Evolutionary conservation across 2,797 vertebrate genomes (phyloP), one percentile per base, ranked within the genome.

Genomic region (Moxostoma hubbsi): DNA sequence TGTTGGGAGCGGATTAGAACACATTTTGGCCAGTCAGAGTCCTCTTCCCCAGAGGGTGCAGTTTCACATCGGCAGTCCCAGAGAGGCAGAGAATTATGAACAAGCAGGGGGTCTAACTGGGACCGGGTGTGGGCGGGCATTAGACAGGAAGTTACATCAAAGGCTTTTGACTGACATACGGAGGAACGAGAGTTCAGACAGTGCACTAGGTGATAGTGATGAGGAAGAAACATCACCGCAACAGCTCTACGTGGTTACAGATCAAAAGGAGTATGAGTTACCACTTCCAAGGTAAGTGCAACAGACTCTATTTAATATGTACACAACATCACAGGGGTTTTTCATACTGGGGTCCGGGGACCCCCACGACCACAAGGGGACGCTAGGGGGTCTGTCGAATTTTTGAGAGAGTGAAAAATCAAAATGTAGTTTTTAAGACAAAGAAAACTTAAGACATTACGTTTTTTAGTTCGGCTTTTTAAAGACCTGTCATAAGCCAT

Each of bases 131-230:
- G 81, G 69, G 18, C 59, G 58, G 8, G 79, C 80, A 57, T 68
- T 78, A 62, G 79, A 86, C 77, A 81, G 81, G 84, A 77, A 54
- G 70, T 84, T 89, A 79, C 92, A 90, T 88, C 88, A 90, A 84
- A 79, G 92, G 89, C 45, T 81, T 82, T 83, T 73, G 7, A 59
- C 90, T 64, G 92, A 93, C 79, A 92, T 96, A 88, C 93, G 89
- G 81, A 90, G 94, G 68, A 96, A 94, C 0, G 93, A 94, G 82
- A 96, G 95, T 83, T 94, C 92, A 1, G 95, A 96, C 59, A 96
- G 95, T 5, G 95, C 94, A 4, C 92, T 95, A 1, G 95, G 95
- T n/a, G 93, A 94, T 86, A 95, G 95, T 67, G 95, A 95, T 1
- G 93, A 94, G 0, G 95, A 85, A 24, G 80, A 84, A 43, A 49